Conservation (phyloP, 2,113 vertebrate species). For the Hydrolagus affinis region DNA sequence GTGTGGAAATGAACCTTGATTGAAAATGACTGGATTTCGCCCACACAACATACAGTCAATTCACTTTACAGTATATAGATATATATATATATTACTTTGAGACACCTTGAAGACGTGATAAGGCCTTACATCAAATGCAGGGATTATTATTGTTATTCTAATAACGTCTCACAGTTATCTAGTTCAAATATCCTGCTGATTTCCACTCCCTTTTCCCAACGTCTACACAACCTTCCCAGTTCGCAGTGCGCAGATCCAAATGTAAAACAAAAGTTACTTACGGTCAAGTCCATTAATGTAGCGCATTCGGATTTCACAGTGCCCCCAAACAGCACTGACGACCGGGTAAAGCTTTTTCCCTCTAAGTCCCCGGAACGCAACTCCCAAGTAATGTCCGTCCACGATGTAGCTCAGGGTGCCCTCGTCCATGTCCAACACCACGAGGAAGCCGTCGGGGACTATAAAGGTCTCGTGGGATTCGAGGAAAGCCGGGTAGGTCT, state of each 20-base stretch:
- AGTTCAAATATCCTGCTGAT: no score
- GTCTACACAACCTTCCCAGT: no score
- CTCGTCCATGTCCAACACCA: slow-evolving; percentile 96
- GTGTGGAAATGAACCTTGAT: no score
- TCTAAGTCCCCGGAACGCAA: slow-evolving; percentile 90
- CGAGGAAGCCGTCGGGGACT: slow-evolving; percentile 89
- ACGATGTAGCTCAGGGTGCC: slow-evolving; percentile 93
- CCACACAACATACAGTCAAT: no score
- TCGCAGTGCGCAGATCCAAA: neutral
- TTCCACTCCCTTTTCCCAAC: no score
- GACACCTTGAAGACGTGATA: no score
- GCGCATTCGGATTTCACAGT: slow-evolving; percentile 96
- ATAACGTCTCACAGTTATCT: no score
- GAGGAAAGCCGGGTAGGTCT: slow-evolving; percentile 83
- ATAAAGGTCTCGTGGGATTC: slow-evolving; percentile 91
- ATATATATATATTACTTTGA: no score
- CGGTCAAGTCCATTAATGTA: slow-evolving; percentile 98
- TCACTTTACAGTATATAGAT: no score
- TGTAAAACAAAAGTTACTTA: slow-evolving; percentile 64
- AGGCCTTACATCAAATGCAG: no score
- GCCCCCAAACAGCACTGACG: slow-evolving; percentile 96
- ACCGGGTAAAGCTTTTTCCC: slow-evolving; percentile 92
- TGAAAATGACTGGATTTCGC: no score
- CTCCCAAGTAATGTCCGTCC: slow-evolving; percentile 92
- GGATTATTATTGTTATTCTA: no score